Evolutionary conservation across 1,140 invertebrate species (phyloP).

Genomic region (Microplitis demolitor): DNA sequence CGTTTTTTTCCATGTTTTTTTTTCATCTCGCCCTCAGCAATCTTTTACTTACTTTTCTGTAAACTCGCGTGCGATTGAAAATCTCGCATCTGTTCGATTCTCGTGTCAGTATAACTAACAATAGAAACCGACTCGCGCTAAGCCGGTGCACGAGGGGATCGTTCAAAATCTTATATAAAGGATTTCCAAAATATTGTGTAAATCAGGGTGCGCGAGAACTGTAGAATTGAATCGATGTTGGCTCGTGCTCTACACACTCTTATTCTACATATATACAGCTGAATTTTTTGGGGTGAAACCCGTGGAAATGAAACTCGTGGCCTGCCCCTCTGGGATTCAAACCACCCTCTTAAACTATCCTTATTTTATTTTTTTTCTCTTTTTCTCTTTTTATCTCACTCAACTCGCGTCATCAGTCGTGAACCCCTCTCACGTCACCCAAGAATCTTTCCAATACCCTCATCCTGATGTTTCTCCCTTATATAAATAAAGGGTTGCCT

Average conservation of each 20-base stretch:
- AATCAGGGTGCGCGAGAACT: slow-evolving; percentile 43
- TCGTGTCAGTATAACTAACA: slow-evolving; percentile 44
- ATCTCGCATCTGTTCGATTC: slow-evolving; percentile 54
- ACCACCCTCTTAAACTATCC: neutral
- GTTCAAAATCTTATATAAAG: slow-evolving; percentile 48
- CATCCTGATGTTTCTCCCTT: slow-evolving; percentile 37
- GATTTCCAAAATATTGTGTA: slow-evolving; percentile 65
- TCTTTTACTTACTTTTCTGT: slow-evolving; percentile 5
- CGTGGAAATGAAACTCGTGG: slow-evolving; percentile 41
- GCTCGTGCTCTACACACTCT: slow-evolving; percentile 20
- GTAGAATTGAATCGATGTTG: slow-evolving; percentile 31
- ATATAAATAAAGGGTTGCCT: slow-evolving; percentile 61
- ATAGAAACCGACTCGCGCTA: slow-evolving; percentile 40
- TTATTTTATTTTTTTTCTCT: slow-evolving; percentile 14
- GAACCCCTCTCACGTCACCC: neutral
- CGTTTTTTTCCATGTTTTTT: slow-evolving; percentile 26
- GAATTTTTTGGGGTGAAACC: slow-evolving; percentile 57
- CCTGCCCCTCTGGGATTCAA: neutral
- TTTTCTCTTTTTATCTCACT: slow-evolving; percentile 3
- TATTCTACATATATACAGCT: slow-evolving; percentile 41
- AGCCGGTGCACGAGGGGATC: slow-evolving; percentile 38
- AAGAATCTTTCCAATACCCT: slow-evolving; percentile 27
- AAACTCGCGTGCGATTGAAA: slow-evolving; percentile 30
- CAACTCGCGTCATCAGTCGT: neutral
- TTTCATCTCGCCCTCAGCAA: neutral